Percentiles rank a stretch among this genome's conserved stretches.
phyloP scores from a whole-genome alignment of 2,113 vertebrate genomes.

The Cyprinodon tularosa region DNA sequence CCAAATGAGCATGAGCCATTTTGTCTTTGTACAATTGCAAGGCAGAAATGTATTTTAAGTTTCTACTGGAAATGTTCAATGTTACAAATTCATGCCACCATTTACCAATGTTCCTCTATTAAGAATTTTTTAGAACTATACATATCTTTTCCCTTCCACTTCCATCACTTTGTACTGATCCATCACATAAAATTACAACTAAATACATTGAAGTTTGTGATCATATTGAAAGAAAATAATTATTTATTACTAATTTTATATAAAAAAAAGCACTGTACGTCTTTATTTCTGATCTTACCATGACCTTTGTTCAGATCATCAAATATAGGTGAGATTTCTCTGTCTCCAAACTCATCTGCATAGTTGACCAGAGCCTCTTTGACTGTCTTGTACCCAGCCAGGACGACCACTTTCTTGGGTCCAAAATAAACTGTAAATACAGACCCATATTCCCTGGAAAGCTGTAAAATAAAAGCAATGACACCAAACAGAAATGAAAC shows the following conservation, averaged over 20 bases:
- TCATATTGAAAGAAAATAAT: background rate
- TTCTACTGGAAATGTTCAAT: background rate
- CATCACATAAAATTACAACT: too few species aligned
- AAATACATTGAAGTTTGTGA: too few species aligned
- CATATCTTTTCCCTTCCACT: too few species aligned
- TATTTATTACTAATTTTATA: too few species aligned
- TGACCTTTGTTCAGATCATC: slow-evolving; percentile 65
- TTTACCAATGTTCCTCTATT: too few species aligned
- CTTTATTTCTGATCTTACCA: slow-evolving; percentile 63
- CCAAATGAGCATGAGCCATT: background rate
- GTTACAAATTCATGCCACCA: too few species aligned
- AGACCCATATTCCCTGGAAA: slow-evolving; percentile 83
- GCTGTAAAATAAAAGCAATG: slow-evolving; percentile 56
- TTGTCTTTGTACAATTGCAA: background rate
- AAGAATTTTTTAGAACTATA: too few species aligned
- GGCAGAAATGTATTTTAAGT: background rate
- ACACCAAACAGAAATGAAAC: background rate
- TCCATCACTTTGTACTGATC: too few species aligned
- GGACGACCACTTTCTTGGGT: slow-evolving; percentile 78
- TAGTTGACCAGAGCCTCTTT: slow-evolving; percentile 81
- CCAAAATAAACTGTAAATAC: slow-evolving; percentile 85
- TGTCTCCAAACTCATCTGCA: slow-evolving; percentile 83
- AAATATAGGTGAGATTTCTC: slow-evolving; percentile 77
- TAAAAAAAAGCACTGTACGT: background rate
- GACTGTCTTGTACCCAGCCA: slow-evolving; percentile 83